Base-by-base conservation (phyloP, 2,113 vertebrate species). In the Donacobius atricapilla region DNA sequence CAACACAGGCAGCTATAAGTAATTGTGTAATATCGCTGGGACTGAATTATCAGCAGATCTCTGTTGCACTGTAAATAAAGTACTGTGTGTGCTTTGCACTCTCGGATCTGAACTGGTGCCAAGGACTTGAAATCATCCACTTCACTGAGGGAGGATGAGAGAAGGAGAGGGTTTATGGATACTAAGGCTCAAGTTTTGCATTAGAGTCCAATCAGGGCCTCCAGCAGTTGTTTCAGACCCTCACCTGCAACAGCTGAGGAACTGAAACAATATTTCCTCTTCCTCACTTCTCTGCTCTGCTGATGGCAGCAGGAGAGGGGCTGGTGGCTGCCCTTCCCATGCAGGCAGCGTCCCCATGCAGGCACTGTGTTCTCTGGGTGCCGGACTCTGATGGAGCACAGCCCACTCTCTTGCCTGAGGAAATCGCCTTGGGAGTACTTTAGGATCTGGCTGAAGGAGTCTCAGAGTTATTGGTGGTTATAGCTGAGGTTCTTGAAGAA, bases 51-150 rank as follows among this genome's bases (percentile, higher is more conserved):
- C 89, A 77, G 51, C 44, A 65, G 33, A 63, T 75, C 78, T 3
- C 1, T 64, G 58, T 48, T 80, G 44, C 50, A 70, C 90, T 56
- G 93, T 90, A 90, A 97, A 83, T 80, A 77, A 95, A 93, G 25
- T 47, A 60, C 75, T 87, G 73, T 17, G 80, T 70, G 76, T 51
- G 25, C 92, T 79, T 76, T 80, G 58, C 50, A 42, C 80, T 89
- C 2, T 28, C 5, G 4, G 53, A 77, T 30, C 66, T 72, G 63
- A 69, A 40, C 31, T 64, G 53, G 31, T 80, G 63, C 90, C 93
- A 95, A 77, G 63, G 79, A 45, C 68, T 64, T n/a, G 44, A 79
- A 94, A 87, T 92, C 71, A 82, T 73, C 44, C 17, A 33, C 35
- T 69, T 69, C 31, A 24, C 45, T 1, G 3, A 40, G n/a, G 42